Evolutionary conservation across 1,140 invertebrate genomes (phyloP).

Genomic region (Drosophila sturtevanti): DNA sequence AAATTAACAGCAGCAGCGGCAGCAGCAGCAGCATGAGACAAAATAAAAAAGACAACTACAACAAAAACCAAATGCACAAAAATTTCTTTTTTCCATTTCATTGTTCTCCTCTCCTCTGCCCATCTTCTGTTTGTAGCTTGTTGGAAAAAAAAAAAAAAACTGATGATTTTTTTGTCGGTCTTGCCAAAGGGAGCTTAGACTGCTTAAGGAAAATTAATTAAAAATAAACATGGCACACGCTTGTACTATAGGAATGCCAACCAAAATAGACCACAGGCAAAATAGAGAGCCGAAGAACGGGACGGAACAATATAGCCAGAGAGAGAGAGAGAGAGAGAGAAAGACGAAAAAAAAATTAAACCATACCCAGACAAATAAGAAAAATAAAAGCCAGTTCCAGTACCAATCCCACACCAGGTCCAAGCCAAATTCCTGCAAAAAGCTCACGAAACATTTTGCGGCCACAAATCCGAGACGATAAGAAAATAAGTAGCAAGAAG

Average conservation of each 20-base stretch:
- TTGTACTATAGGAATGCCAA: constrained; percentile 73
- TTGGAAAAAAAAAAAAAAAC: constrained; percentile 24
- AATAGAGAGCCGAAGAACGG: not conserved
- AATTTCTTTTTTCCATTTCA: constrained; percentile 21
- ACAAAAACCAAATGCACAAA: constrained; percentile 35
- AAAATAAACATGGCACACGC: constrained; percentile 81
- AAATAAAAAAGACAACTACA: constrained; percentile 14
- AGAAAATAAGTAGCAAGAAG: constrained; percentile 72
- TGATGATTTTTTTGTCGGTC: constrained; percentile 8
- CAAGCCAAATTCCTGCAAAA: constrained; percentile 75
- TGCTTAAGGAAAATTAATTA: constrained; percentile 81
- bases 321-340: constrained; percentile 4
- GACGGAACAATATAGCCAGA: constrained; percentile 2
- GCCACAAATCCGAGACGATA: constrained; percentile 79
- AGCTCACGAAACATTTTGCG: constrained; percentile 75
- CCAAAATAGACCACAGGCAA: constrained; percentile 72
- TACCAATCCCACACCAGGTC: not conserved
- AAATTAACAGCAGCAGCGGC: constrained; percentile 62
- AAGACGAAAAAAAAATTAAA: constrained; percentile 30
- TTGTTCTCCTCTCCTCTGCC: not conserved
- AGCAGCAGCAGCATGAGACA: constrained; percentile 2
- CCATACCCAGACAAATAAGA: constrained; percentile 70
- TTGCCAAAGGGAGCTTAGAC: constrained; percentile 60
- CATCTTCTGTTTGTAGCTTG: constrained; percentile 21
- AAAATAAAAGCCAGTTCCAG: constrained; percentile 62